Conservation (phyloP, 2,888 invertebrate species). For the Apodemia duryi region DNA sequence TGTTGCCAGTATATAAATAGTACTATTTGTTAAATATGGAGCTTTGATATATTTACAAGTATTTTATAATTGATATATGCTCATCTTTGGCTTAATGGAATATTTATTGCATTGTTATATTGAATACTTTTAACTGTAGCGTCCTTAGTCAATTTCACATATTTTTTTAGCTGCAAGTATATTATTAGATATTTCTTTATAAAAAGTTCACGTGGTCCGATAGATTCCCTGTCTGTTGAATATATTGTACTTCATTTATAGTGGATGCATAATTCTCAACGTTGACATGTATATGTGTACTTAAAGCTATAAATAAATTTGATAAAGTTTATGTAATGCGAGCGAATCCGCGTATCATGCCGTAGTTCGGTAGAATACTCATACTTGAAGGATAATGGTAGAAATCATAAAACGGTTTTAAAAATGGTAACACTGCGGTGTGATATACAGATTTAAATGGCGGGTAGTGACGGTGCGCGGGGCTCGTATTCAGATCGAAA, state of each 20-base stretch:
- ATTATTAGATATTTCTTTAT: not conserved
- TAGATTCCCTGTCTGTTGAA: slow-evolving; percentile 61
- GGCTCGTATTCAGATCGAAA: slow-evolving; percentile 26
- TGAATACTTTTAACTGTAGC: slow-evolving; percentile 7
- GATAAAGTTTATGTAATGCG: slow-evolving; percentile 41
- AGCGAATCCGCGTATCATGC: slow-evolving; percentile 32
- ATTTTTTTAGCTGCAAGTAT: slow-evolving; percentile 5
- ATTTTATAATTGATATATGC: slow-evolving; percentile 15
- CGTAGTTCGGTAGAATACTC: slow-evolving; percentile 11
- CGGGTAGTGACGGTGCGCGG: slow-evolving; percentile 67
- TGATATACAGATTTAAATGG: slow-evolving; percentile 31
- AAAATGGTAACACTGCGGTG: slow-evolving; percentile 14
- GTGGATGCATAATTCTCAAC: slow-evolving; percentile 51
- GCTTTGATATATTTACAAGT: slow-evolving; percentile 11
- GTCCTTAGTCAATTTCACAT: slow-evolving; percentile 21
- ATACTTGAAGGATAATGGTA: not conserved
- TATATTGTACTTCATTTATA: slow-evolving; percentile 63
- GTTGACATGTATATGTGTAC: slow-evolving; percentile 70
- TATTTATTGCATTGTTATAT: slow-evolving; percentile 14
- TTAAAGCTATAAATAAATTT: slow-evolving; percentile 56
- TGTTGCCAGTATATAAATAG: slow-evolving; percentile 24
- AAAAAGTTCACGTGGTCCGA: slow-evolving; percentile 46
- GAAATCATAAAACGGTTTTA: not conserved
- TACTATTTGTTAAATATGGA: slow-evolving; percentile 9
- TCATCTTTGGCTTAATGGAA: slow-evolving; percentile 9